phyloP scores from a whole-genome alignment of 2,797 vertebrate genomes.

The Garrulus glandarius region DNA sequence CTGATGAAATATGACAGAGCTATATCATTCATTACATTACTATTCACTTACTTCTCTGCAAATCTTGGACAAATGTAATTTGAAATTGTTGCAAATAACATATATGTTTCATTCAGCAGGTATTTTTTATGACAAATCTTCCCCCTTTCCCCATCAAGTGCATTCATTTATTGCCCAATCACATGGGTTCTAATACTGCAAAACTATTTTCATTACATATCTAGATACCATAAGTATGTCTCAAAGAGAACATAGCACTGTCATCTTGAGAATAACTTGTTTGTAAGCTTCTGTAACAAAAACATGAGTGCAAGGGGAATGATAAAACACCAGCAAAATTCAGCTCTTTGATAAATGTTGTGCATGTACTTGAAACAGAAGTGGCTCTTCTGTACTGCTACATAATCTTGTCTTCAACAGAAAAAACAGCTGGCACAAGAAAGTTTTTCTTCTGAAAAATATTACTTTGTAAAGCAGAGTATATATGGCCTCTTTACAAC shows the following conservation, averaged over 20 bases:
- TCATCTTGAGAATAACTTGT: background rate
- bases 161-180: background rate
- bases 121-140: background rate
- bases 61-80: background rate
- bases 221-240: background rate
- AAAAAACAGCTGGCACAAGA: background rate
- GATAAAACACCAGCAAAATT: background rate
- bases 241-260: background rate
- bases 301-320: background rate
- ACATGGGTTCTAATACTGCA: background rate
- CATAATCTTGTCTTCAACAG: background rate
- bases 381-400: background rate
- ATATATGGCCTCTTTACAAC: background rate
- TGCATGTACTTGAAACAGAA: background rate
- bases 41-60: background rate
- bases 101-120: background rate
- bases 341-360: background rate
- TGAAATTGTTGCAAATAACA: slow-evolving; percentile 20
- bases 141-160: background rate
- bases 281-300: background rate
- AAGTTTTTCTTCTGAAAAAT: background rate
- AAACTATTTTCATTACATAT: background rate
- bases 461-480: background rate
- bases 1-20: background rate
- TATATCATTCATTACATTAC: background rate